phyloP scores from a whole-genome alignment of 2,888 invertebrate species.

The Laspeyria flexula region DNA sequence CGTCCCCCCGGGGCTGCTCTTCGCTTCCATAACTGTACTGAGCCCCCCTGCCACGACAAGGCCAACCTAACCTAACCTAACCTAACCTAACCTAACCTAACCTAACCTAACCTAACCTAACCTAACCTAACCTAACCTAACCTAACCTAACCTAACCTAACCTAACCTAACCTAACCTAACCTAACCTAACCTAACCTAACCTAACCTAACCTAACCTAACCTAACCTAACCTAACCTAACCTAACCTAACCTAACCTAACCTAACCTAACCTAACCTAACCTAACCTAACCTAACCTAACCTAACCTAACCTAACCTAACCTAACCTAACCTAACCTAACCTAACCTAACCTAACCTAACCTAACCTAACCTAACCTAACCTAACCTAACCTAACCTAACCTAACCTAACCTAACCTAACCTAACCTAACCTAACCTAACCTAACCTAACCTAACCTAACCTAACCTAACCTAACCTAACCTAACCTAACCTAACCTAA shows the following conservation, averaged over 20 bases:
- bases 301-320: constrained; percentile 18
- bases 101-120: constrained; percentile 18
- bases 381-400: constrained; percentile 23
- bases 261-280: constrained; percentile 23
- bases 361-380: constrained; percentile 23
- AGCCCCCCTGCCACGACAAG: too few relatives aligned
- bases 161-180: constrained; percentile 6
- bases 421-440: constrained; percentile 16
- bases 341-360: constrained; percentile 23
- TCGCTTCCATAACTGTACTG: too few relatives aligned
- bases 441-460: constrained; percentile 17
- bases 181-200: constrained; percentile 1
- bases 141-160: constrained; percentile 21
- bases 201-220: constrained; percentile 15
- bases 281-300: constrained; percentile 16
- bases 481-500: constrained; percentile 15
- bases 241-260: constrained; percentile 25
- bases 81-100: constrained; percentile 19
- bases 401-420: constrained; percentile 18
- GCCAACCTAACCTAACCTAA: constrained; percentile 23
- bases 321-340: constrained; percentile 17
- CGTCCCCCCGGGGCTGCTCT: too few relatives aligned
- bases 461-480: constrained; percentile 15
- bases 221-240: constrained; percentile 24
- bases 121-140: constrained; percentile 18